Percentiles rank a stretch among this genome's conserved stretches.
phyloP scores from a whole-genome alignment of 2,888 invertebrate genomes.

The Amblyjoppa proteus region DNA sequence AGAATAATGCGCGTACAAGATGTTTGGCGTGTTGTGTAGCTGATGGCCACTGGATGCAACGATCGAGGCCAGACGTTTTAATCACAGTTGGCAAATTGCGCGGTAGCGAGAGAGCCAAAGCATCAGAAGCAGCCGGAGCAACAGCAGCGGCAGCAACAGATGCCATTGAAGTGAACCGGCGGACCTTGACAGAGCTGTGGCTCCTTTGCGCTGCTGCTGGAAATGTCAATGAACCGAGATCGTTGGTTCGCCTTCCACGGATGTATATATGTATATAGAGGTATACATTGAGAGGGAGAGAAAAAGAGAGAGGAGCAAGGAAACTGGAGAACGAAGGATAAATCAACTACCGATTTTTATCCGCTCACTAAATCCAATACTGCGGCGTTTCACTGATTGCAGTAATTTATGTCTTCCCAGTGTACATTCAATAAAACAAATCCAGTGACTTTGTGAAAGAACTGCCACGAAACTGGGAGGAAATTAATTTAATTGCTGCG shows the following conservation, averaged over 20 bases:
- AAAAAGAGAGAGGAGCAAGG: slow-evolving; percentile 26
- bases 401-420: not conserved
- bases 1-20: slow-evolving; percentile 32
- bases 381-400: not conserved
- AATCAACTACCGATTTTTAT: slow-evolving; percentile 8
- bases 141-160: slow-evolving; percentile 55
- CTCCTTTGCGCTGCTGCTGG: slow-evolving; percentile 56
- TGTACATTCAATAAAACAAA: not conserved
- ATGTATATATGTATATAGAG: not conserved
- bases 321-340: slow-evolving; percentile 40
- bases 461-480: not conserved
- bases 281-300: slow-evolving; percentile 5
- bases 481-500: slow-evolving; percentile 22
- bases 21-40: slow-evolving; percentile 36
- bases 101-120: slow-evolving; percentile 71
- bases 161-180: slow-evolving; percentile 79
- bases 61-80: slow-evolving; percentile 77
- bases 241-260: slow-evolving; percentile 32
- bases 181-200: slow-evolving; percentile 80
- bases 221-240: slow-evolving; percentile 80
- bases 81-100: slow-evolving; percentile 79
- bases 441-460: not conserved
- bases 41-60: slow-evolving; percentile 64
- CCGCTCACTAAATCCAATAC: not conserved
- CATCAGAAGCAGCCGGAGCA: slow-evolving; percentile 63